Percentiles rank a stretch among this genome's conserved stretches.
These are phyloP conservation scores for Gnathonemus longibarbis DNA, from an alignment of 2,113 vertebrate species.

Conservation along the genomic window DNA sequence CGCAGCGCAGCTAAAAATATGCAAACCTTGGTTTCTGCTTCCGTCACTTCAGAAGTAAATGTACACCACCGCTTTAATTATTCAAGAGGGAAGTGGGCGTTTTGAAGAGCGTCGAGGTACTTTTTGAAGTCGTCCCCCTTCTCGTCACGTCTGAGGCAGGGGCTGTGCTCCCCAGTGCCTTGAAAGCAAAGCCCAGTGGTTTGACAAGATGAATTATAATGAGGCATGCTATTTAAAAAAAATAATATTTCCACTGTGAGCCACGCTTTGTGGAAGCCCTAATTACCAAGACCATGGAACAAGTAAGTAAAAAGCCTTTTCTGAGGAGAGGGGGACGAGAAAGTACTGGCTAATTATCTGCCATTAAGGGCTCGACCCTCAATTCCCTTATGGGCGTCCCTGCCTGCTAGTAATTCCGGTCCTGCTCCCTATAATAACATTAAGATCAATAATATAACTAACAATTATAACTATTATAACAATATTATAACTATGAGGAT, in stretches of 20 bases:
- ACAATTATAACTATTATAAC: background rate
- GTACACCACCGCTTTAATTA: background rate
- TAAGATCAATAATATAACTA: background rate
- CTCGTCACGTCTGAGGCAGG: no score
- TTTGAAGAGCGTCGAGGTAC: background rate
- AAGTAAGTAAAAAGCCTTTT: background rate
- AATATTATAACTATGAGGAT: background rate
- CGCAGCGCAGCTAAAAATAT: background rate
- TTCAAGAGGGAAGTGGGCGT: background rate
- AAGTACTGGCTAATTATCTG: constrained; percentile 6
- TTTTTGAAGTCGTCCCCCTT: background rate
- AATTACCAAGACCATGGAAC: constrained; percentile 4
- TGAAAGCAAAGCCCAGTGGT: background rate
- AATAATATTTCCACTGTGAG: background rate
- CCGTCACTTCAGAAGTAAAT: background rate
- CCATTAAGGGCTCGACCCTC: background rate
- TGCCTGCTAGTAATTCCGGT: background rate
- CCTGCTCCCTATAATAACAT: background rate
- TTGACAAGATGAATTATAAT: constrained; percentile 6
- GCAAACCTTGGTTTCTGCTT: background rate
- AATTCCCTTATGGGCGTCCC: background rate
- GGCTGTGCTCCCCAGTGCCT: background rate
- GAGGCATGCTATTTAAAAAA: constrained; percentile 5
- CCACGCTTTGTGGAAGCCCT: background rate
- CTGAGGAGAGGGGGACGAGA: background rate